Evolutionary conservation across 2,888 invertebrate species (phyloP).

Genomic region (Hoplodrina blanda): DNA sequence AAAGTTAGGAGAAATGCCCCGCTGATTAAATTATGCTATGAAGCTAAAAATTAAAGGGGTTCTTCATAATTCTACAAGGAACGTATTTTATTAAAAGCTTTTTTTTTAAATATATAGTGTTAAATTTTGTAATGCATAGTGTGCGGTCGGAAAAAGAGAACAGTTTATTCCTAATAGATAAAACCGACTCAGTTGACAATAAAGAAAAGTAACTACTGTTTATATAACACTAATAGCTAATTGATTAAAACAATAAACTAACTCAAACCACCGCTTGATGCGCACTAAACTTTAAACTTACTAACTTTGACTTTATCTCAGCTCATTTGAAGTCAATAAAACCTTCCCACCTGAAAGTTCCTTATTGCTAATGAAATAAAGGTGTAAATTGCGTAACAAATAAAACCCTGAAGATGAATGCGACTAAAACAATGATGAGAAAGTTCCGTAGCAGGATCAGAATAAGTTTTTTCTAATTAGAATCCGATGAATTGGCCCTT

Average conservation of each 20-base stretch:
- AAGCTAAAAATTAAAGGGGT: too few species aligned
- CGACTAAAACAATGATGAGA: slow-evolving; percentile 58
- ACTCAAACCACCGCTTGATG: slow-evolving; percentile 40
- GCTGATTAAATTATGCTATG: too few species aligned
- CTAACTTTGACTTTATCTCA: slow-evolving; percentile 53
- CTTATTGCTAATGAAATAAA: slow-evolving; percentile 49
- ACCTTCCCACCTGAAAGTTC: slow-evolving; percentile 48
- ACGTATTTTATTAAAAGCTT: too few species aligned
- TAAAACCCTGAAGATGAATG: slow-evolving; percentile 48
- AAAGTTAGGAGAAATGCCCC: too few species aligned
- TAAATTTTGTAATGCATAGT: too few species aligned
- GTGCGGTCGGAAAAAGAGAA: neutral
- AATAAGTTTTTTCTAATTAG: slow-evolving; percentile 68
- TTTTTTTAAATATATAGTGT: too few species aligned
- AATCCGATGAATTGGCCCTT: slow-evolving; percentile 66
- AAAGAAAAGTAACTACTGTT: neutral
- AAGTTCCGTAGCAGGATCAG: slow-evolving; percentile 57
- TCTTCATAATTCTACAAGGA: too few species aligned
- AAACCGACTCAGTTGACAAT: neutral
- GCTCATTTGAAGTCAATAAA: slow-evolving; percentile 57
- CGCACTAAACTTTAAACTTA: slow-evolving; percentile 32
- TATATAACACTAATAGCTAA: slow-evolving; percentile 16
- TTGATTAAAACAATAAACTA: slow-evolving; percentile 33
- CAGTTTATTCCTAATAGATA: neutral
- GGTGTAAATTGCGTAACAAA: slow-evolving; percentile 49